Conservation (phyloP, 2,888 invertebrate species). For the Tetragonisca angustula region DNA sequence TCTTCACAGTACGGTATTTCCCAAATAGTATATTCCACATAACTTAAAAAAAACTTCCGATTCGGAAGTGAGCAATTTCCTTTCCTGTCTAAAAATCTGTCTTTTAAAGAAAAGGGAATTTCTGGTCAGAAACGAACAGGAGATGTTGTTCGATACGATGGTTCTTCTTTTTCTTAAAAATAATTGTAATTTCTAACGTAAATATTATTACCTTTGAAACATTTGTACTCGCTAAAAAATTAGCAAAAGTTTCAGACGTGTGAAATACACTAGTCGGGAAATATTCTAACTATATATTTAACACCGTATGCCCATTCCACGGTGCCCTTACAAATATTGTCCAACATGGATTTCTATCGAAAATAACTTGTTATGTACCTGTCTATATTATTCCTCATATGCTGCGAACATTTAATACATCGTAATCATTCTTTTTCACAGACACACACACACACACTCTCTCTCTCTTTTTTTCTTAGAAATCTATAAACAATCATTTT, state of each 20-base stretch:
- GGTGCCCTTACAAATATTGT: conserved; percentile 53
- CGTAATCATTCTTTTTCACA: not conserved
- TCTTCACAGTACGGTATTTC: not conserved
- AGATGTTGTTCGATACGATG: not conserved
- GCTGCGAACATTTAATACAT: conserved; percentile 29
- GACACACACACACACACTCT: not conserved
- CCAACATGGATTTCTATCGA: conserved; percentile 60
- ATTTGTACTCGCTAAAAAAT: not conserved
- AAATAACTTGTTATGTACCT: conserved; percentile 54
- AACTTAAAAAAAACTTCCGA: not conserved
- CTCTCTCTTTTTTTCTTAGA: conserved; percentile 24
- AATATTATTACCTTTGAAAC: not conserved
- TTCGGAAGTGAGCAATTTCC: not conserved
- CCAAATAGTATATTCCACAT: not conserved
- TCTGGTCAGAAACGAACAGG: not conserved
- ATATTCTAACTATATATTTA: conserved; percentile 12
- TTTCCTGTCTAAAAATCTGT: not conserved
- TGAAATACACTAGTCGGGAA: conserved; percentile 18
- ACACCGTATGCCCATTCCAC: conserved; percentile 22
- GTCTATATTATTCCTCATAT: conserved; percentile 46
- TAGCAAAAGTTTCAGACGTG: not conserved
- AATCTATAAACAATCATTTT: conserved; percentile 56
- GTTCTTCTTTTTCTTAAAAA: not conserved
- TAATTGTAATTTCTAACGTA: not conserved
- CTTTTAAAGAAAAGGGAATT: not conserved